Percentiles rank a stretch among this genome's conserved stretches.
phyloP scores from a whole-genome alignment of 2,888 invertebrate genomes.

The Neoaliturus tenellus region DNA sequence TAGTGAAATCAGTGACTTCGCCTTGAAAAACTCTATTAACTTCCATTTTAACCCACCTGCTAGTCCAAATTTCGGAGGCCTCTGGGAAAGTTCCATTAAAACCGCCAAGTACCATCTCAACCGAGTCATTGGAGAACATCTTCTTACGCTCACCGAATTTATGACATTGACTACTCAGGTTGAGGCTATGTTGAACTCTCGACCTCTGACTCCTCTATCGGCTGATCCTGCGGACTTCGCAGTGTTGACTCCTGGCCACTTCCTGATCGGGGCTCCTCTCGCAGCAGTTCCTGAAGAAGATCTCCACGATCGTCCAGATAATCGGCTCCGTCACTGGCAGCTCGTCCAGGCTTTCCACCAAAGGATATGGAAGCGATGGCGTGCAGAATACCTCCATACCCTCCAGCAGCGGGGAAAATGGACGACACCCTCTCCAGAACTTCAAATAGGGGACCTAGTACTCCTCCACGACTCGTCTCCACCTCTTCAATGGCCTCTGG shows the following conservation, averaged over 20 bases:
- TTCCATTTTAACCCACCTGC: constrained; percentile 70
- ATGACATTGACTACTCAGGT: constrained; percentile 65
- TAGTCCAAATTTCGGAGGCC: constrained; percentile 69
- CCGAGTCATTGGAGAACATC: constrained; percentile 60
- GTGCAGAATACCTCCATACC: too few species aligned
- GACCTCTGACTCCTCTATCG: constrained; percentile 67
- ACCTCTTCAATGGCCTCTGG: too few species aligned
- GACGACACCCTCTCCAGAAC: too few species aligned
- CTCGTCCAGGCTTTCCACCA: too few species aligned
- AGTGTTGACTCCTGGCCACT: constrained; percentile 69
- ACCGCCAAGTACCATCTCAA: constrained; percentile 67
- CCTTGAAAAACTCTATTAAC: too few species aligned
- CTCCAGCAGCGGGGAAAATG: too few species aligned
- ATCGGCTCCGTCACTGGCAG: too few species aligned
- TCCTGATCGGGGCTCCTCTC: constrained; percentile 66
- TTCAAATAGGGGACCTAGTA: too few species aligned
- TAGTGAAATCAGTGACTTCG: too few species aligned
- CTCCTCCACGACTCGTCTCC: too few species aligned
- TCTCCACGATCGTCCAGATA: too few species aligned
- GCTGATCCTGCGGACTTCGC: constrained; percentile 62
- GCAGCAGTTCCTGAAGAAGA: constrained; percentile 65
- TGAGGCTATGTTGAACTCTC: constrained; percentile 67
- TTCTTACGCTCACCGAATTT: constrained; percentile 68
- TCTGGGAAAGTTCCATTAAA: constrained; percentile 69
- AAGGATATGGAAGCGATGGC: too few species aligned